These are phyloP conservation scores for Cosmopolites sordidus DNA, from an alignment of 2,888 invertebrate genomes.

Conservation along the genomic window DNA sequence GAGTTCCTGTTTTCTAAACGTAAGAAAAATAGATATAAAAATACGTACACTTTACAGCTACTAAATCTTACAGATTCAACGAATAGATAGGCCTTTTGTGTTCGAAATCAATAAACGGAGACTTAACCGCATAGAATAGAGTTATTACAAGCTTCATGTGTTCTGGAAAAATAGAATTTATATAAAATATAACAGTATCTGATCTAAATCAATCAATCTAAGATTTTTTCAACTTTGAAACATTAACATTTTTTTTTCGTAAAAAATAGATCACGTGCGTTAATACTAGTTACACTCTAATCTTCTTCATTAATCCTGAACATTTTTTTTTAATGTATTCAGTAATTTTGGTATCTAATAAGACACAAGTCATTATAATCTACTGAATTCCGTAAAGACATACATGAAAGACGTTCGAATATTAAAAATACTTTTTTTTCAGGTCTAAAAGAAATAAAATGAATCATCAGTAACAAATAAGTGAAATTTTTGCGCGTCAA, in stretches of 20 bases:
- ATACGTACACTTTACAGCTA: slow-evolving; percentile 15
- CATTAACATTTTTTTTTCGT: slow-evolving; percentile 8
- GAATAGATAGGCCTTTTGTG: slow-evolving; percentile 14
- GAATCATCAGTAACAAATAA: no score
- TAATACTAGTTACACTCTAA: slow-evolving; percentile 8
- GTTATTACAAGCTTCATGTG: slow-evolving; percentile 9
- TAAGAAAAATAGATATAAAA: slow-evolving; percentile 17
- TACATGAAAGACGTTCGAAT: no score
- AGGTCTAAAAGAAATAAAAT: neutral
- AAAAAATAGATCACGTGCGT: slow-evolving; percentile 15
- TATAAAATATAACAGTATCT: slow-evolving; percentile 25
- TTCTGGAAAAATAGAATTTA: slow-evolving; percentile 32
- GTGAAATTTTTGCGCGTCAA: no score
- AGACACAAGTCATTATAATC: slow-evolving; percentile 5
- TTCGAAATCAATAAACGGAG: slow-evolving; percentile 25
- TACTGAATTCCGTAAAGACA: slow-evolving; percentile 2
- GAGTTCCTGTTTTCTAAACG: slow-evolving; percentile 4
- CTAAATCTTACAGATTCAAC: slow-evolving; percentile 11
- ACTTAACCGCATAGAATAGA: slow-evolving; percentile 14
- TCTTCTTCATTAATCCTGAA: slow-evolving; percentile 4
- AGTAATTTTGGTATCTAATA: slow-evolving; percentile 11
- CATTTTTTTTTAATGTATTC: slow-evolving; percentile 1
- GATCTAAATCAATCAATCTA: slow-evolving; percentile 9
- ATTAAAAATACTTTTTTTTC: neutral
- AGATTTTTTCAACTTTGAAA: slow-evolving; percentile 7